A percentile compares a stretch with the other conserved stretches of the same genome.
These are phyloP conservation scores for Progne subis DNA, from an alignment of 2,113 vertebrate species.

Conservation along the genomic window DNA sequence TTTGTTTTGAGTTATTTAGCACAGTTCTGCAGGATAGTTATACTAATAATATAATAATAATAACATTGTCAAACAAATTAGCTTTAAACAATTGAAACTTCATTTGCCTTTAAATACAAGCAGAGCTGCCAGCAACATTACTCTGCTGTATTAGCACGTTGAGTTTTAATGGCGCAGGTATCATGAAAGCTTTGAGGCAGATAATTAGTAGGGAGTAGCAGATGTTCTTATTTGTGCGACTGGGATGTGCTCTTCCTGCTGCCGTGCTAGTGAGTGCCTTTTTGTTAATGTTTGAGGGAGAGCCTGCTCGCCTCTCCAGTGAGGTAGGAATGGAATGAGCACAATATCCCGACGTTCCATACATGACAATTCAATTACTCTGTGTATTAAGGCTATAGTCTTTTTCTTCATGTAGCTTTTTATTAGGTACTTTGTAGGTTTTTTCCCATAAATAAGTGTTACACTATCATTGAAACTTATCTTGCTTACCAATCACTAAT, in stretches of 20 bases:
- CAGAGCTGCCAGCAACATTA: background rate
- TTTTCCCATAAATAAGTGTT: background rate
- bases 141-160: background rate
- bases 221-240: background rate
- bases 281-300: background rate
- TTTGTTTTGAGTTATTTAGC: background rate
- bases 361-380: background rate
- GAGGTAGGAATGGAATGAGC: background rate
- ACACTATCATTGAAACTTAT: background rate
- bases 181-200: background rate
- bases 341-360: background rate
- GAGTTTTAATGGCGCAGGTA: background rate
- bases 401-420: background rate
- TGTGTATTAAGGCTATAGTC: background rate
- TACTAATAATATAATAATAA: background rate
- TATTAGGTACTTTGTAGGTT: background rate
- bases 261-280: background rate
- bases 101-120: background rate
- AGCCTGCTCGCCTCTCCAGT: background rate
- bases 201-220: background rate
- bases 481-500: background rate
- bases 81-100: background rate
- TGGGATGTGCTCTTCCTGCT: background rate
- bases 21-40: background rate
- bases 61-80: background rate